Base-by-base conservation (phyloP, 2,113 vertebrate species). In the Atrichornis clamosus region DNA sequence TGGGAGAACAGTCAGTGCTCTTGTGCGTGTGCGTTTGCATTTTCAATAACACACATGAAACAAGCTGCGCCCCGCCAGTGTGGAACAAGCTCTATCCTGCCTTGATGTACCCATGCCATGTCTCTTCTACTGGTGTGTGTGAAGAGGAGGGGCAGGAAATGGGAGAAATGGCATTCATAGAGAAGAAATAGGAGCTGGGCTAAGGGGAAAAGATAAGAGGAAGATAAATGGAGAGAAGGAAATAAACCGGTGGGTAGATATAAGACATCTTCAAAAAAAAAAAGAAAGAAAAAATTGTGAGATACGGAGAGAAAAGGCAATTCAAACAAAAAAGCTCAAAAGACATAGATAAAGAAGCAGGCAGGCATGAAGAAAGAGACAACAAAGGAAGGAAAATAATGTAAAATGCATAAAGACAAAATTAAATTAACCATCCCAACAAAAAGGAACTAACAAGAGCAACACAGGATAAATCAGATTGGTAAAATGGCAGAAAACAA, bases 1-100 rank as follows among this genome's bases (percentile, higher is more conserved):
- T 59, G 90, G 87, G 91, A 95, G 92, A 97, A 93, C 82, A 97
- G 84, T 91, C 89, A 84, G 49, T 90, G 87, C 76, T 84, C 64
- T 42, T 77, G 78, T 84, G 84, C 1, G 12, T 76, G 77, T 85
- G 89, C 0, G 15, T 97, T 95, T 96, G 84, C 91, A 94, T 96
- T 96, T 94, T 84, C 91, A 96, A 93, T 93, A 94, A 94, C 83
- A 80, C 94, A 94, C 91, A 91, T 89, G 93, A 97, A 97, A 97
- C 79, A 72, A 92, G 84, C 87, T 91, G 63, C 94, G 75, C 93
- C 75, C 68, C 94, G 93, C 68, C 91, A 93, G 56, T 28, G 69
- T 69, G 86, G 59, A 96, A 95, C 90, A 97, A 95, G 96, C 83
- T 95, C 88, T 67, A 44, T 94, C 97, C 90, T 97, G 94, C 63